Evolutionary conservation across 1,140 invertebrate species (phyloP), one percentile per base, ranked within the genome.

Genomic region (Nephotettix cincticeps): DNA sequence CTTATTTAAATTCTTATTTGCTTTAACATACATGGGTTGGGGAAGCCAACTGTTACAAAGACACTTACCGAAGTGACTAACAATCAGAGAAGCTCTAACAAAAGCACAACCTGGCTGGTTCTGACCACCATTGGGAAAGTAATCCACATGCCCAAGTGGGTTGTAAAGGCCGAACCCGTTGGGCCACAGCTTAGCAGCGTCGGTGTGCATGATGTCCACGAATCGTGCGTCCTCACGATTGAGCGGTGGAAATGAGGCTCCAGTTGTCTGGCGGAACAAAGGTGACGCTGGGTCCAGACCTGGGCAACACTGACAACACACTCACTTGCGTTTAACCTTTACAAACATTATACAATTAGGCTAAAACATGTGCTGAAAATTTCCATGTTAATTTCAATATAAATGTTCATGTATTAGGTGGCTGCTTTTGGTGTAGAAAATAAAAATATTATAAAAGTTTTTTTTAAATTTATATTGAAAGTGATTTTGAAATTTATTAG

Each of bases 221-320:
- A 84, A 83, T 3, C 75, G 70, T 19, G 85, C 85, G 73, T 85
- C 83, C 2, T 77, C 76, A 6, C 75, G 74, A 54, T 83, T 81
- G 21, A 86, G 74, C 63, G 74, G 75, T 54, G 74, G 76, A 58
- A 75, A 23, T 61, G 76, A 83, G 71, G 85, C 80, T 23, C 78
- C 73, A 70, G 83, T 77, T n/a, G 86, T 71, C 73, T 84, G 83
- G 73, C 86, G 79, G 76, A 90, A 91, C 70, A 89, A 85, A 0
- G 89, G 89, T 1, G 86, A 87, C 0, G 90, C 89, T 11, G 90
- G 90, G 79, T 92, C 90, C 32, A 91, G 75, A 63, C 88, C 91
- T 84, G 51, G 9, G 23, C 9, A 61, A 61, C 56, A 61, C 13
- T 36, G 32, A 36, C 32, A 36, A 36, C 32, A 36, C 32, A 36